These are phyloP conservation scores for Iphiclides podalirius DNA, from an alignment of 2,888 invertebrate species.

Conservation along the genomic window DNA sequence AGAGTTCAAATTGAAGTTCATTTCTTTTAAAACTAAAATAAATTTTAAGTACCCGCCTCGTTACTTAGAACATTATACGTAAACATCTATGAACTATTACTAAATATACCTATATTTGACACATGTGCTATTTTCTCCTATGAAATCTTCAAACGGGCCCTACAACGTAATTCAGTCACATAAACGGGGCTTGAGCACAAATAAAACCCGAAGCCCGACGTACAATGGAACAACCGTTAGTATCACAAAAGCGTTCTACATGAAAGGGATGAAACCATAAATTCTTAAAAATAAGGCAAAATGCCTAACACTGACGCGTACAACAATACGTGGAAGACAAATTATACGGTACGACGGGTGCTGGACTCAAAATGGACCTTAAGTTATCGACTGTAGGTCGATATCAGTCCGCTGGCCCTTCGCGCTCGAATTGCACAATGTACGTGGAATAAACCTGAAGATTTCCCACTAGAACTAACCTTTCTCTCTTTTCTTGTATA, in stretches of 20 bases:
- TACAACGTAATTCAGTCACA: neutral
- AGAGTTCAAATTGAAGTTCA: no score
- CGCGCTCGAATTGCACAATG: neutral
- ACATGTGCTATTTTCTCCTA: no score
- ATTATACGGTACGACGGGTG: constrained; percentile 4
- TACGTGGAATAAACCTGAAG: constrained; percentile 18
- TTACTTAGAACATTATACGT: no score
- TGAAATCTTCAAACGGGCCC: no score
- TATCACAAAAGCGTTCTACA: constrained; percentile 13
- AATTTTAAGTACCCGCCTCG: no score
- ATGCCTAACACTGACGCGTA: constrained; percentile 13
- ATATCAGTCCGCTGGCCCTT: neutral
- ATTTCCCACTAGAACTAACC: constrained; percentile 22
- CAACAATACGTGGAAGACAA: constrained; percentile 19
- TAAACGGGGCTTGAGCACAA: neutral
- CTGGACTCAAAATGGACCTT: constrained; percentile 3
- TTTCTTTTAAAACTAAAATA: no score
- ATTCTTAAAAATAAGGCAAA: constrained; percentile 19
- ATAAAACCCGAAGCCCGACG: constrained; percentile 2
- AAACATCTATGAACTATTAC: no score
- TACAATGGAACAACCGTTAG: constrained; percentile 18
- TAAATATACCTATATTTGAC: no score
- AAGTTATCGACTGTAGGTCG: neutral
- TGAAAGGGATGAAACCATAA: constrained; percentile 16
- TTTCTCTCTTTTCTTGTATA: constrained; percentile 18